Percentiles rank a stretch among this genome's conserved stretches.
phyloP scores from a whole-genome alignment of 2,797 vertebrate genomes.

The Mus minutoides region DNA sequence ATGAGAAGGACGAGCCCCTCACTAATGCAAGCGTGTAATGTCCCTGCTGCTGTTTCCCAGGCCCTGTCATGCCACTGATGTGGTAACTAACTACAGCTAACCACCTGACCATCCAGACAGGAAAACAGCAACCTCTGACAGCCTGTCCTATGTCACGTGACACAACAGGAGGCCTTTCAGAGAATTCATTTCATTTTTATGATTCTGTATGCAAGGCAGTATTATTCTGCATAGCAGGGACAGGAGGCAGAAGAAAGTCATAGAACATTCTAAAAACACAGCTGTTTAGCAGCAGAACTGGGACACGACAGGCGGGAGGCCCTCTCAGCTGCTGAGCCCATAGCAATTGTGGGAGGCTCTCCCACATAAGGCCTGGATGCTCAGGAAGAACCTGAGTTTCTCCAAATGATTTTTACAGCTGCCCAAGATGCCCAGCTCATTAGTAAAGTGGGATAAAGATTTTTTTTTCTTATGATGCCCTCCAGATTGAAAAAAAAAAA shows the following conservation, averaged over 20 bases:
- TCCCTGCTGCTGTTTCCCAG: not conserved
- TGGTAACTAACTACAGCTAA: no score
- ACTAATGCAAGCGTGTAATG: not conserved
- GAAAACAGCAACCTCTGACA: not conserved
- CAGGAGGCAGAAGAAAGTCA: not conserved
- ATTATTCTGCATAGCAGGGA: not conserved
- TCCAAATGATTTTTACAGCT: not conserved
- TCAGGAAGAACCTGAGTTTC: not conserved
- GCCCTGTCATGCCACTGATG: no score
- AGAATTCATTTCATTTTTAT: not conserved
- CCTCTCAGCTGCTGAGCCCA: rapidly evolving
- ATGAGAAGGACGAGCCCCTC: not conserved
- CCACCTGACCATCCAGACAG: not conserved
- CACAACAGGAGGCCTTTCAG: not conserved
- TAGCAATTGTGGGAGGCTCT: not conserved
- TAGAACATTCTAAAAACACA: not conserved
- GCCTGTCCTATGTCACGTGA: not conserved
- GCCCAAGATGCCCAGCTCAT: rapidly evolving
- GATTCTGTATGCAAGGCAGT: not conserved
- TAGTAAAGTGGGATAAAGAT: not conserved
- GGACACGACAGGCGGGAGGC: not conserved
- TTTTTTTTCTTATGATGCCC: not conserved
- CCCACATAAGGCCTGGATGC: rapidly evolving
- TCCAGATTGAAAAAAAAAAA: not conserved
- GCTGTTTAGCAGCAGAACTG: not conserved